Conservation (phyloP, 2,797 vertebrate species). For the Psittacula derbiana region DNA sequence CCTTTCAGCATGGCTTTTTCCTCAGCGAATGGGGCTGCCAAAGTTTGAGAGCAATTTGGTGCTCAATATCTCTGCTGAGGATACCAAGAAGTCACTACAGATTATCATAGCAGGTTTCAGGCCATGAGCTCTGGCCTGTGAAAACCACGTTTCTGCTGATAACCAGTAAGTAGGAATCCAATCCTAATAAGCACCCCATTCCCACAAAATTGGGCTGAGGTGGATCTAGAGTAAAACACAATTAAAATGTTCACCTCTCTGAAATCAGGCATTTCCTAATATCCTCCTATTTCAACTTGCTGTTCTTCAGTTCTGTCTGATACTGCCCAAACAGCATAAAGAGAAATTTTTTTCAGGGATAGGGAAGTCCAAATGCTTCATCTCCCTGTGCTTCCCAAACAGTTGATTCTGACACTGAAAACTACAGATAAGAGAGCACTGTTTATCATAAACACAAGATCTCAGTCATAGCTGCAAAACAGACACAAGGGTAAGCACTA, state of each 20-base stretch:
- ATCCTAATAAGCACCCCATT: background rate
- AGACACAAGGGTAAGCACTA: background rate
- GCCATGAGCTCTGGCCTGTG: background rate
- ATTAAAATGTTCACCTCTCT: background rate
- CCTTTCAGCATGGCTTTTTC: background rate
- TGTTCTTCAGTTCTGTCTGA: background rate
- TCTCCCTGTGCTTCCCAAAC: background rate
- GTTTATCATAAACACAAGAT: background rate
- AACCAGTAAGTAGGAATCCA: background rate
- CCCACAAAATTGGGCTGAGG: background rate
- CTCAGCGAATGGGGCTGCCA: background rate
- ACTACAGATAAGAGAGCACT: background rate
- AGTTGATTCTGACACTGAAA: background rate
- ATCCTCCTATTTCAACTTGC: background rate
- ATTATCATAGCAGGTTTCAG: background rate
- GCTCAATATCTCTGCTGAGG: background rate
- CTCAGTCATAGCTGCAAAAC: background rate
- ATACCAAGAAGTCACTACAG: background rate
- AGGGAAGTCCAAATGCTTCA: background rate
- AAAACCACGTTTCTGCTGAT: background rate
- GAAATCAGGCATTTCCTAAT: background rate
- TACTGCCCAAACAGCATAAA: background rate
- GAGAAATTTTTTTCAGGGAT: background rate
- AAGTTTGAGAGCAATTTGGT: background rate
- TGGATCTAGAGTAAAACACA: background rate